These are phyloP conservation scores for Rhinichthys osculus DNA, from an alignment of 2,797 vertebrate species.

Conservation along the genomic window DNA sequence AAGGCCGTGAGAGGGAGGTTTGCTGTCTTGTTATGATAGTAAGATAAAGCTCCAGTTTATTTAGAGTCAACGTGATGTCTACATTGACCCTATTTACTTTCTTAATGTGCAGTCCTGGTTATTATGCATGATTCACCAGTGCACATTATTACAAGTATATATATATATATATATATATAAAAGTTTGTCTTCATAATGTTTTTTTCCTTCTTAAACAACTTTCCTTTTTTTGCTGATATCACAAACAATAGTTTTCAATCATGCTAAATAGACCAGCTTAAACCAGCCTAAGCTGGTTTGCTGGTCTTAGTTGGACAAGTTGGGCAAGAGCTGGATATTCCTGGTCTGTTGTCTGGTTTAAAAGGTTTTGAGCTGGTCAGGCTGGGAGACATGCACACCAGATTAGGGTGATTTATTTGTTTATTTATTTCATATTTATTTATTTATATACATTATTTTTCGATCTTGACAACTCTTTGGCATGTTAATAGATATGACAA, in stretches of 20 bases:
- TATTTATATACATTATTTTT: too few species aligned
- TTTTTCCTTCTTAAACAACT: neutral
- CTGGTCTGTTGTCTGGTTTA: neutral
- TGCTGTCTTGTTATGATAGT: slow-evolving; percentile 5
- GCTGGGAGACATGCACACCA: neutral
- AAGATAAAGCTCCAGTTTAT: slow-evolving; percentile 13
- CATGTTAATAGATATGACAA: too few species aligned
- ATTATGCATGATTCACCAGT: neutral
- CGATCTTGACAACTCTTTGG: too few species aligned
- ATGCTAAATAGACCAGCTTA: neutral
- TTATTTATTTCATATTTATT: too few species aligned
- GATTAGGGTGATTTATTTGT: too few species aligned
- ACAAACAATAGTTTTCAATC: neutral
- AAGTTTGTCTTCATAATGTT: neutral
- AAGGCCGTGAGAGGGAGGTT: slow-evolving; percentile 14
- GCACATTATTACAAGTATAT: neutral
- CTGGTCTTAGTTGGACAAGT: neutral
- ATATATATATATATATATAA: neutral
- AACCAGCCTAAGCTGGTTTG: neutral
- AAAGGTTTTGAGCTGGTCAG: neutral
- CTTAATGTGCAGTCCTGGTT: neutral
- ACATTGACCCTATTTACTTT: neutral
- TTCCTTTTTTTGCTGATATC: neutral
- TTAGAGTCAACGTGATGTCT: neutral
- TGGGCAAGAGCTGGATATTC: neutral